Percentiles rank a stretch among this genome's conserved stretches.
phyloP scores from a whole-genome alignment of 2,113 vertebrate genomes.

The Thinocorus orbignyianus region DNA sequence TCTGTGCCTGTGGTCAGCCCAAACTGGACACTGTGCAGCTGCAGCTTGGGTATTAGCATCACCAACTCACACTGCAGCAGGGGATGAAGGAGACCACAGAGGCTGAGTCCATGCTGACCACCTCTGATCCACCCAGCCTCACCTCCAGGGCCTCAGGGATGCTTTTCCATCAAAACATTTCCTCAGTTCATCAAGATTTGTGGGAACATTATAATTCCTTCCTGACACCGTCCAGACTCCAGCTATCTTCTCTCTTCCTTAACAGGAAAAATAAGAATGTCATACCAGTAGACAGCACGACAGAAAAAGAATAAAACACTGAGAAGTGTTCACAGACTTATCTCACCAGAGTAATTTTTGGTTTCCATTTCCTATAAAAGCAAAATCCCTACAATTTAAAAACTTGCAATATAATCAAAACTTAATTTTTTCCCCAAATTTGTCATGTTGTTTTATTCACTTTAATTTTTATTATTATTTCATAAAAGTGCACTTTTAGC shows the following conservation, averaged over 20 bases:
- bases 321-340: background rate
- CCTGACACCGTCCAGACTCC: background rate
- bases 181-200: background rate
- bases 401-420: background rate
- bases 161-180: background rate
- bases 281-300: background rate
- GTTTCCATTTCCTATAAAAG: background rate
- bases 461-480: background rate
- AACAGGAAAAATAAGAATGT: background rate
- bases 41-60: background rate
- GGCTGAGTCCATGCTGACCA: accelerated
- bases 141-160: background rate
- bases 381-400: background rate
- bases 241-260: background rate
- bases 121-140: background rate
- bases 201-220: background rate
- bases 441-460: background rate
- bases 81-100: background rate
- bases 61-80: accelerated
- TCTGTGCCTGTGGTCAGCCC: background rate
- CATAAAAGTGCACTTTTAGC: background rate
- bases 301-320: background rate
- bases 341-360: background rate
- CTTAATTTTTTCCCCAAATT: accelerated
- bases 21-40: background rate